Base-by-base conservation (phyloP, 2,888 invertebrate genomes). In the Globia sparganii region DNA sequence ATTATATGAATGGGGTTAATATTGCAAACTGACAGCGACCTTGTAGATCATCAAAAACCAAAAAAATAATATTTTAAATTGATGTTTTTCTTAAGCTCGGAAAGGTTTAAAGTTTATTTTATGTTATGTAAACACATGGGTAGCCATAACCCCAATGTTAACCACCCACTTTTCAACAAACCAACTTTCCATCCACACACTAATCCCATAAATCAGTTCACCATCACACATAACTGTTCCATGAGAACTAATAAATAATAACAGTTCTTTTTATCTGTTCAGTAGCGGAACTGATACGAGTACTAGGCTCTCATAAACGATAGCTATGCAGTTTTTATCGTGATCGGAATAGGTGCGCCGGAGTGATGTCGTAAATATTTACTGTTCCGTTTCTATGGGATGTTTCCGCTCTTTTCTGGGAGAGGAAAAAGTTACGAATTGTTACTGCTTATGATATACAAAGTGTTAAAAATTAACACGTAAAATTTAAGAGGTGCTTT, bases 181-280 rank as follows among this genome's bases (percentile, higher is more conserved):
- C 9, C n/a, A 72, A 59, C 66, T 62, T 74, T 43, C 31, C 43
- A 25, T 72, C 69, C 67, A 70, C 87, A 82, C 62, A 69, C 8
- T 68, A 67, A 68, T 65, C 49, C 43, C 49, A 74, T 66, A 77
- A 76, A 73, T 84, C 66, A 66, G 66, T 40, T 58, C 70, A 64
- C 75, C 31, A 37, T 64, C 21, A 75, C 79, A 59, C 46, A 49
- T 72, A 79, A 77, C 80, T 72, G 83, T 78, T 61, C 75, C 75
- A 86, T 87, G 86, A 72, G 83, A 87, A 87, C 66, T 67, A 70
- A 75, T 72, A 66, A 58, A 80, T 58, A 53, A 75, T 61, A 85
- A 81, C 72, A 37, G 85, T 78, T 64, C 58, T 85, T 81, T 72
- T 75, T 74, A 68, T 74, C 43, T 65, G 43, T 62, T 67, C 37